These are phyloP conservation scores for Drosophila ambigua DNA, from an alignment of 1,140 invertebrate genomes.

Conservation along the genomic window DNA sequence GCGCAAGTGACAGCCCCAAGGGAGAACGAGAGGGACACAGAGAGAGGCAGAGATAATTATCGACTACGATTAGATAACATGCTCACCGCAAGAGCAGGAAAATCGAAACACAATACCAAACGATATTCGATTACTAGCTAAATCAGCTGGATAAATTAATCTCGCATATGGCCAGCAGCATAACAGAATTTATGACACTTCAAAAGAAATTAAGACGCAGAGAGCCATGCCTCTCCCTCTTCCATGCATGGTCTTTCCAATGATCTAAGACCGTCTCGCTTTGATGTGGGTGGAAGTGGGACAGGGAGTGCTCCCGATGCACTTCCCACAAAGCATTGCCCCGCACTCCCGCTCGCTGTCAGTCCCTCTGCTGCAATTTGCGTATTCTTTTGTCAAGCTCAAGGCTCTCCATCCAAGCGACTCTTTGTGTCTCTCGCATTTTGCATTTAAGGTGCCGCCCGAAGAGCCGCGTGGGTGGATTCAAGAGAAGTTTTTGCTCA, in stretches of 20 bases:
- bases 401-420: conserved; percentile 36
- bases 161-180: neutral
- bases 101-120: conserved; percentile 37
- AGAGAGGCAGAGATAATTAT: conserved; percentile 25
- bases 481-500: conserved; percentile 8
- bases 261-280: neutral
- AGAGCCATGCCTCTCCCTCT: too few relatives aligned
- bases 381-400: conserved; percentile 51
- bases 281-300: conserved; percentile 35
- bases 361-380: conserved; percentile 17
- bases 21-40: conserved; percentile 20
- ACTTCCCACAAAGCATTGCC: conserved; percentile 19
- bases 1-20: conserved; percentile 19
- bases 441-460: conserved; percentile 53
- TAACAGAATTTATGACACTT: neutral
- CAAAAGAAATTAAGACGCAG: too few relatives aligned
- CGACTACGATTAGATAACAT: conserved; percentile 27
- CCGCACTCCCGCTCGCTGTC: neutral
- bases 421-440: conserved; percentile 19
- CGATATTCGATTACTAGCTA: neutral
- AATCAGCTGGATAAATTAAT: neutral
- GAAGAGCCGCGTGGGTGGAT: conserved; percentile 19
- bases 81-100: too few relatives aligned
- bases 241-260: too few relatives aligned
- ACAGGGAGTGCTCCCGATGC: conserved; percentile 27